These are phyloP conservation scores for Idaea dimidiata DNA, from an alignment of 2,888 invertebrate genomes.

Conservation along the genomic window DNA sequence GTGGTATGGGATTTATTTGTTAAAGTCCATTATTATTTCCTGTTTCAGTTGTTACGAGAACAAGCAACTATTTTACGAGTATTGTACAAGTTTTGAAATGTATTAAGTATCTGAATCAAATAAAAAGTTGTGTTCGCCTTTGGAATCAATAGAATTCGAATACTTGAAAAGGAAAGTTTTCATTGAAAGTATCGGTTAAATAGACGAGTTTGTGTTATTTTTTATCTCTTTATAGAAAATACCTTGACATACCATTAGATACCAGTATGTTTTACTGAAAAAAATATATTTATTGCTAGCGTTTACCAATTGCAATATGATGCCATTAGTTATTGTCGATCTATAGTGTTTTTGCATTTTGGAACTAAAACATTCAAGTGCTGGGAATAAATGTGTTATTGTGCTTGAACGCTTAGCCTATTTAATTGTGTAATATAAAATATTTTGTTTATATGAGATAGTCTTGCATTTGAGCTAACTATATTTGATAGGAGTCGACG, in stretches of 20 bases:
- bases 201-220: not conserved
- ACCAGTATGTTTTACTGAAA: not conserved
- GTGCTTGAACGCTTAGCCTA: too few relatives aligned
- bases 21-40: constrained; percentile 4
- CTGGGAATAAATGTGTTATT: too few relatives aligned
- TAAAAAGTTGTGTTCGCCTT: constrained; percentile 3
- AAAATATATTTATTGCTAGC: not conserved
- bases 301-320: not conserved
- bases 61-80: constrained; percentile 2
- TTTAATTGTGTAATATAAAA: too few relatives aligned
- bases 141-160: not conserved
- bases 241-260: not conserved
- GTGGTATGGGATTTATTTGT: constrained; percentile 11
- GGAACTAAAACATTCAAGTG: too few relatives aligned
- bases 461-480: too few relatives aligned
- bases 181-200: not conserved
- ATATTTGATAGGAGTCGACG: too few relatives aligned
- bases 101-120: not conserved
- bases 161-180: not conserved
- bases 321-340: not conserved
- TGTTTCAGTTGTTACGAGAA: constrained; percentile 3
- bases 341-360: too few relatives aligned
- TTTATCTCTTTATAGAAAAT: not conserved
- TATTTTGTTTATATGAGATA: too few relatives aligned
- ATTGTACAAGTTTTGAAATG: not conserved